Percentiles rank a stretch among this genome's conserved stretches.
phyloP scores from a whole-genome alignment of 2,113 vertebrate genomes.

The Anas platyrhynchos region DNA sequence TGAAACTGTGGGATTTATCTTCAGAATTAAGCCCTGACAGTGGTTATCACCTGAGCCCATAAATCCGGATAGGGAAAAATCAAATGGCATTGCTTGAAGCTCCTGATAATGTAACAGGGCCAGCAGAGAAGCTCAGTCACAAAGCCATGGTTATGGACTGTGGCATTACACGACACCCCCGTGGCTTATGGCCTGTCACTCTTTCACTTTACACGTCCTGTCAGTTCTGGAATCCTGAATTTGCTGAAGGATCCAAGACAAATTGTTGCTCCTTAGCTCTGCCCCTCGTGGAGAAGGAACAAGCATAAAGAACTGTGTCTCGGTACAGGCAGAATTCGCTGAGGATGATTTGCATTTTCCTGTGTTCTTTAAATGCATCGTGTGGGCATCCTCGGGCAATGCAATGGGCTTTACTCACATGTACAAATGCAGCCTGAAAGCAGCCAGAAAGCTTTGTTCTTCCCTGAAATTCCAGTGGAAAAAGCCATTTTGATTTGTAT shows the following conservation, averaged over 20 bases:
- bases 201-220: neutral
- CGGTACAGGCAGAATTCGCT: neutral
- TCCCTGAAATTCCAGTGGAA: neutral
- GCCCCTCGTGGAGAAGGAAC: fast-evolving
- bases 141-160: fast-evolving
- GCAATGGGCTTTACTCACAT: fast-evolving
- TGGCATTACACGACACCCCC: neutral
- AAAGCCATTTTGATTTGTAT: neutral
- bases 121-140: fast-evolving
- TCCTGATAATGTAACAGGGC: neutral
- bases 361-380: neutral
- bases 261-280: neutral
- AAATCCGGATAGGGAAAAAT: neutral
- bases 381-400: fast-evolving
- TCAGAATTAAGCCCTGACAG: neutral
- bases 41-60: neutral
- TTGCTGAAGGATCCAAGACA: neutral
- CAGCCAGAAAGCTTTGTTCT: neutral
- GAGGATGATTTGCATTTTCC: neutral
- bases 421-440: neutral
- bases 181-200: fast-evolving
- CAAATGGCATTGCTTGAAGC: fast-evolving
- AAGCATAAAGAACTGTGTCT: fast-evolving
- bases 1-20: neutral
- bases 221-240: neutral